phyloP scores from a whole-genome alignment of 53 echinoderm and acorn worm genomes.

The Astropecten irregularis region DNA sequence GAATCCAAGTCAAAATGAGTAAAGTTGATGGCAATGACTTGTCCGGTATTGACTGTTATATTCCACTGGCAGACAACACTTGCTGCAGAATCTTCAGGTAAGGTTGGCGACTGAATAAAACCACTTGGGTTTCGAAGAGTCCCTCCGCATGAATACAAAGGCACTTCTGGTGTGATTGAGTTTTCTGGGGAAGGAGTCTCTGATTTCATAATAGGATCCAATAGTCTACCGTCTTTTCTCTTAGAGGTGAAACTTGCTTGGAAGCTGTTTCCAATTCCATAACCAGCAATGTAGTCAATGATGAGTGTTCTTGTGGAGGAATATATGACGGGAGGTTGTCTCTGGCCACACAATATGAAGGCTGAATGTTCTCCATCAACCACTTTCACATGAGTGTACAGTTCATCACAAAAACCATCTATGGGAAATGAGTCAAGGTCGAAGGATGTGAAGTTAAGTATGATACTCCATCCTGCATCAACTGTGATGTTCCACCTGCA shows the following conservation, averaged over 20 bases:
- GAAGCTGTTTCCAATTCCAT: conserved; percentile 27
- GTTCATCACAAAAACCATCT: conserved; percentile 3
- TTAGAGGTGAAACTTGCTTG: conserved; percentile 13
- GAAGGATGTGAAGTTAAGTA: conserved; percentile 28
- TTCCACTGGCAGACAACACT: conserved; percentile 26
- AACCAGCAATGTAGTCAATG: conserved; percentile 11
- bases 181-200: not conserved
- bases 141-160: not conserved
- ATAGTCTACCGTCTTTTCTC: not conserved
- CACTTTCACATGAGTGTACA: conserved; percentile 39
- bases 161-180: not conserved
- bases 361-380: not conserved
- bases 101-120: conserved; percentile 10
- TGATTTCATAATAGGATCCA: not conserved
- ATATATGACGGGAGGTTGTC: not conserved
- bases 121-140: not conserved
- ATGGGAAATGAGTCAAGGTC: conserved; percentile 16
- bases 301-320: conserved; percentile 25
- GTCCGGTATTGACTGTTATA: conserved; percentile 27
- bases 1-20: conserved; percentile 37
- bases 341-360: conserved; percentile 36
- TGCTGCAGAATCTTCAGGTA: conserved; percentile 1
- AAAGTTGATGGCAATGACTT: conserved; percentile 40
- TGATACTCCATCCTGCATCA: not conserved
- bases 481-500: conserved; percentile 59